phyloP scores from a whole-genome alignment of 2,113 vertebrate species.

The Ailurus styani region DNA sequence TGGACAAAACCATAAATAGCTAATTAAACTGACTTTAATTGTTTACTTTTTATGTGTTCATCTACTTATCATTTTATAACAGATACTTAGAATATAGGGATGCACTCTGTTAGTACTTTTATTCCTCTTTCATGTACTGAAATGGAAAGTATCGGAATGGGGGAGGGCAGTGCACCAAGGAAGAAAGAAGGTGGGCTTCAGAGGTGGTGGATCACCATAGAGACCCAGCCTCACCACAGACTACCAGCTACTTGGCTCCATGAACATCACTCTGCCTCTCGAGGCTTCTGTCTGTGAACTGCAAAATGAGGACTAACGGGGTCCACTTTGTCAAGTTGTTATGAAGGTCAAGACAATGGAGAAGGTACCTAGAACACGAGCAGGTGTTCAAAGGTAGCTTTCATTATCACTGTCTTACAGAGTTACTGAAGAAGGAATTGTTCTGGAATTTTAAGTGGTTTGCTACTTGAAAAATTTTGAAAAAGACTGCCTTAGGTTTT shows the following conservation, averaged over 20 bases:
- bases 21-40: neutral
- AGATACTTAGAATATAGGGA: neutral
- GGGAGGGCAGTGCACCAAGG: neutral
- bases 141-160: neutral
- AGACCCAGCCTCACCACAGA: neutral
- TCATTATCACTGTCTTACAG: accelerated
- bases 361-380: neutral
- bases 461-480: neutral
- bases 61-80: neutral
- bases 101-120: neutral
- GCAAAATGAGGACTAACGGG: neutral
- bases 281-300: neutral
- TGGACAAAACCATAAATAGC: neutral
- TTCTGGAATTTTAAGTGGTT: neutral
- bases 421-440: neutral
- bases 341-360: accelerated
- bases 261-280: neutral
- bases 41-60: neutral
- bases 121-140: neutral
- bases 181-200: neutral
- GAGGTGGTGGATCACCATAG: accelerated
- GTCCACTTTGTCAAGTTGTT: too few species aligned
- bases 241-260: neutral
- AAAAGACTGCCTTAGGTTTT: neutral
- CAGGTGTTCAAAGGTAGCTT: neutral